Percentiles rank a stretch among this genome's conserved stretches.
Evolutionary conservation across 2,113 vertebrate species (phyloP).

Genomic region (Mugil cephalus): DNA sequence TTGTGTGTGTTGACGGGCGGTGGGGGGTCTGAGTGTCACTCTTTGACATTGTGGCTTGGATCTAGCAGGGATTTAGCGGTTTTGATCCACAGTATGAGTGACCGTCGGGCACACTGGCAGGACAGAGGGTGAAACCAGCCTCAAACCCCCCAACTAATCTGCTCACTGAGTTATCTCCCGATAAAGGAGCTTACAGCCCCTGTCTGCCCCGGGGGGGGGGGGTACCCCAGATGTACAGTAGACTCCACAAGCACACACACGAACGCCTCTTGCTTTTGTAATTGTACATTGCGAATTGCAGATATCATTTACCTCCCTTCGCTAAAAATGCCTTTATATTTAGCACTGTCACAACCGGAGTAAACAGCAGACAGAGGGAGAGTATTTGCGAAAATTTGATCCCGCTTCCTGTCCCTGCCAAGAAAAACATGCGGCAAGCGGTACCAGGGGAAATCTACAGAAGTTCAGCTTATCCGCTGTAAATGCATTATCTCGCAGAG

Average conservation of each 20-base stretch:
- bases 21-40: not conserved
- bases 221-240: conserved; percentile 60
- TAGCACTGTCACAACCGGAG: not conserved
- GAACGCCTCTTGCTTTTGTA: conserved; percentile 13
- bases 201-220: conserved; percentile 56
- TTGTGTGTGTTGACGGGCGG: not conserved
- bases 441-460: conserved; percentile 65
- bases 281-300: not conserved
- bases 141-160: conserved; percentile 75
- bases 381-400: conserved; percentile 38
- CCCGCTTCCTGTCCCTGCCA: conserved; percentile 25
- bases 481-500: conserved; percentile 61
- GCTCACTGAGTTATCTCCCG: conserved; percentile 69
- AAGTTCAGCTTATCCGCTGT: conserved; percentile 53
- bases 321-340: not conserved
- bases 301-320: conserved; percentile 19
- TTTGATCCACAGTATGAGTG: conserved; percentile 65
- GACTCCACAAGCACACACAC: conserved; percentile 26
- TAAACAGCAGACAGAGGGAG: not conserved
- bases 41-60: conserved; percentile 48
- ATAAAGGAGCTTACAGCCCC: conserved; percentile 75
- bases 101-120: conserved; percentile 52
- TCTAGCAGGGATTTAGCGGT: conserved; percentile 51
- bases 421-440: conserved; percentile 26
- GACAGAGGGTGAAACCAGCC: conserved; percentile 60